phyloP scores from a whole-genome alignment of 2,113 vertebrate species.

The Psittacus erithacus region DNA sequence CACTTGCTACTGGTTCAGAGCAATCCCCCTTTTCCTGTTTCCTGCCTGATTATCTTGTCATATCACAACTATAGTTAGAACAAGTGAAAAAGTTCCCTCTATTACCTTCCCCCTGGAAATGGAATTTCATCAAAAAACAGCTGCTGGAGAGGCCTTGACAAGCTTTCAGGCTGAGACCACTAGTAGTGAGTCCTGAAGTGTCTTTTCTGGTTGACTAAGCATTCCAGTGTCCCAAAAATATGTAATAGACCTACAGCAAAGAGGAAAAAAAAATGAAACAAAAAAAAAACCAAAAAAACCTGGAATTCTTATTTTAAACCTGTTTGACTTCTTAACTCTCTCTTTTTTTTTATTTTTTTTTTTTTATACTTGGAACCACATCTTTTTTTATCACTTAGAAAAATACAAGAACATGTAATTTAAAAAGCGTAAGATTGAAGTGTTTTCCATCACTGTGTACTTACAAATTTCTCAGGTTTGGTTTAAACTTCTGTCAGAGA shows the following conservation, averaged over 20 bases:
- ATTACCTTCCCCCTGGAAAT: not conserved
- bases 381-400: not conserved
- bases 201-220: not conserved
- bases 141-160: not conserved
- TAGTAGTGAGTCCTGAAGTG: not conserved
- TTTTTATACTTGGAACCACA: not conserved
- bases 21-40: not conserved
- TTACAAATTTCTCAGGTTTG: not conserved
- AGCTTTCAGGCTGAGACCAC: not conserved
- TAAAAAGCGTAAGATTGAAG: rapidly evolving
- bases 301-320: not conserved
- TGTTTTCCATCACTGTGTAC: not conserved
- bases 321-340: not conserved
- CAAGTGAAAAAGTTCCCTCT: not conserved
- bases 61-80: not conserved
- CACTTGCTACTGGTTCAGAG: not conserved
- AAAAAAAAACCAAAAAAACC: rapidly evolving
- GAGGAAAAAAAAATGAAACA: not conserved
- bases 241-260: not conserved
- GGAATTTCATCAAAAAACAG: not conserved
- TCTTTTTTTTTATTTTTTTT: not conserved
- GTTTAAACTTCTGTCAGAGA: not conserved
- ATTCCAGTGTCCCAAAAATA: not conserved
- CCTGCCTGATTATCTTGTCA: not conserved
- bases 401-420: not conserved